Conservation (phyloP, 2,888 invertebrate genomes). For the Metalampra italica region DNA sequence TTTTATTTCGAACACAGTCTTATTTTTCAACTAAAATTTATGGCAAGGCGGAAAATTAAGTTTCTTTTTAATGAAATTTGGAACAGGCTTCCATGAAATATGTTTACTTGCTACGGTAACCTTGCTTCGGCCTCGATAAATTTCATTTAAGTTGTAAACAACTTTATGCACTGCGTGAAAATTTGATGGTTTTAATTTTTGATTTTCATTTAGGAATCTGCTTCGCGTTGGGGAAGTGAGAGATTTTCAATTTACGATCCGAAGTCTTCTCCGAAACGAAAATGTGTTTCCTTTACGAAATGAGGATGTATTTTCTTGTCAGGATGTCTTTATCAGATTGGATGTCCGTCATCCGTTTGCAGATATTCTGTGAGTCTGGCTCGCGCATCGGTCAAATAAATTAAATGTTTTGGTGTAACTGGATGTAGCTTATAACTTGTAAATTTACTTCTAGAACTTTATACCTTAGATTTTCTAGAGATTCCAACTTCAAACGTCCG, state of each 20-base stretch:
- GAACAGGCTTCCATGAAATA: constrained; percentile 6
- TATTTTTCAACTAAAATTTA: constrained; percentile 3
- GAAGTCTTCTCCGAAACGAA: too few relatives aligned
- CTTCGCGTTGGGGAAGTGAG: background rate
- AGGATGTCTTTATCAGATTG: too few relatives aligned
- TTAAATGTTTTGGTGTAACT: too few relatives aligned
- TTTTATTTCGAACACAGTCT: background rate
- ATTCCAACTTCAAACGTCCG: too few relatives aligned
- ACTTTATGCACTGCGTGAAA: constrained; percentile 1
- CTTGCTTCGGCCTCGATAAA: constrained; percentile 8
- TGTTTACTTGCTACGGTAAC: constrained; percentile 2
- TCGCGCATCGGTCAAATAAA: too few relatives aligned
- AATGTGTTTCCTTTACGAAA: too few relatives aligned
- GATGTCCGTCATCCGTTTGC: too few relatives aligned
- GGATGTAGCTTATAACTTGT: too few relatives aligned
- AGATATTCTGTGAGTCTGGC: too few relatives aligned
- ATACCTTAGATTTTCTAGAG: too few relatives aligned
- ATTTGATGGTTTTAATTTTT: constrained; percentile 4
- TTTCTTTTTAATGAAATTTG: constrained; percentile 3
- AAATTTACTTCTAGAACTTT: too few relatives aligned
- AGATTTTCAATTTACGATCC: background rate
- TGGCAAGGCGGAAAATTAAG: constrained; percentile 1
- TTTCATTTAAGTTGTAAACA: constrained; percentile 9
- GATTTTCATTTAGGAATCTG: background rate
- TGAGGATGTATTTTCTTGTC: too few relatives aligned